Evolutionary conservation across 2,113 vertebrate species (phyloP).

Genomic region (Alexandromys fortis): DNA sequence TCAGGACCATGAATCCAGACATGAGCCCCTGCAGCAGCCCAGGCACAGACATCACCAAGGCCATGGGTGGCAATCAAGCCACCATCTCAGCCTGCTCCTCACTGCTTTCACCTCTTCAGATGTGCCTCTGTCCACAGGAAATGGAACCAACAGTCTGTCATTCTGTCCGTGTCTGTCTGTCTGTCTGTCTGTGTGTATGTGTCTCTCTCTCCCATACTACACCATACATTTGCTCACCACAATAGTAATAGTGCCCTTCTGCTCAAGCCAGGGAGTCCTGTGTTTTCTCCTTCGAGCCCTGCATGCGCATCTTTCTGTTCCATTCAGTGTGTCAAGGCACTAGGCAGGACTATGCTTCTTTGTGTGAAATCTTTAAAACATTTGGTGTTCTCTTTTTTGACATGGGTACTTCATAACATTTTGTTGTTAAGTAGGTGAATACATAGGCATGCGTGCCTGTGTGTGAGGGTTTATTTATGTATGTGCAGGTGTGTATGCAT

Average conservation of each 20-base stretch:
- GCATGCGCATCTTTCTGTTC: background rate
- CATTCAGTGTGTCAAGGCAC: background rate
- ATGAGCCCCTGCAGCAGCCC: background rate
- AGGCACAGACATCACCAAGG: background rate
- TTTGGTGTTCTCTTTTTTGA: background rate
- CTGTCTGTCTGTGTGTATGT: too few relatives aligned
- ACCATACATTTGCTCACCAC: background rate
- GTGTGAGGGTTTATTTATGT: background rate
- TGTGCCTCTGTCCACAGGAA: background rate
- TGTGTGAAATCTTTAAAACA: background rate
- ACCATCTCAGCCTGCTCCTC: background rate
- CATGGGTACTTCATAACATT: background rate
- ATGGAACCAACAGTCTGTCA: background rate
- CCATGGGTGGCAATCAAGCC: too few relatives aligned
- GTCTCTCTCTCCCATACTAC: background rate
- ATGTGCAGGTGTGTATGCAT: background rate
- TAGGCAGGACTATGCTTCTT: background rate
- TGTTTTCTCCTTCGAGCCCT: background rate
- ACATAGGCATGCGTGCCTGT: background rate
- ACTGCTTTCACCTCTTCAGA: background rate
- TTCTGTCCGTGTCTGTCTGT: too few relatives aligned
- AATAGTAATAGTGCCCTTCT: too few relatives aligned
- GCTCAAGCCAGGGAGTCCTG: background rate
- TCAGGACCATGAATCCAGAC: background rate
- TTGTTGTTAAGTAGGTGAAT: background rate